A percentile compares a stretch with the other conserved stretches of the same genome.
These are phyloP conservation scores for Rissa tridactyla DNA, from an alignment of 2,113 vertebrate species.

Conservation along the genomic window DNA sequence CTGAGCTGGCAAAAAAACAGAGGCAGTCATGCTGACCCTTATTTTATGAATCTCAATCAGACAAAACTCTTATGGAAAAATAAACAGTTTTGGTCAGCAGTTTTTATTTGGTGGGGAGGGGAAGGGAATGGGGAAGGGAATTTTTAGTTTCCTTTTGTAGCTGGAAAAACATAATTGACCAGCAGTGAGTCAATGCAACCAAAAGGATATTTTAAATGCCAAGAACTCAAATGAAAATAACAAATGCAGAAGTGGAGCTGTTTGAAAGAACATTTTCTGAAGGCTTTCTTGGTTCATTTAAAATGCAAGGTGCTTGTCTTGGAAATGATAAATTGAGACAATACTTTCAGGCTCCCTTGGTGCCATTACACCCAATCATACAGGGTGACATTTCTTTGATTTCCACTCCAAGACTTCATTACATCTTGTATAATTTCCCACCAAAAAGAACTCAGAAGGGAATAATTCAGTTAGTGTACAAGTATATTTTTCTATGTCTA, in stretches of 20 bases:
- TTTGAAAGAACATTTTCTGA: slow-evolving; percentile 15
- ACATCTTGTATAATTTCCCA: neutral
- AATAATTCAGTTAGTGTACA: slow-evolving; percentile 21
- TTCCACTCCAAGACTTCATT: slow-evolving; percentile 29
- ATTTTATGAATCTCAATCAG: neutral
- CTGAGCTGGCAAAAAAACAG: neutral
- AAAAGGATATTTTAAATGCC: neutral
- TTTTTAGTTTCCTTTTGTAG: neutral
- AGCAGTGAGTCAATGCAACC: neutral
- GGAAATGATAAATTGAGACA: slow-evolving; percentile 39
- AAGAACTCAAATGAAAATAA: neutral
- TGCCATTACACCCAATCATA: neutral
- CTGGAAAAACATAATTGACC: neutral
- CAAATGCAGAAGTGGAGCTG: neutral
- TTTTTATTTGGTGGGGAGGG: neutral
- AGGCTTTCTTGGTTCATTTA: neutral
- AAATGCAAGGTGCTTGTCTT: slow-evolving; percentile 2
- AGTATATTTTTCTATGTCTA: slow-evolving; percentile 21
- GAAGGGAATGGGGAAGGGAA: neutral
- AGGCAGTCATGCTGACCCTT: neutral
- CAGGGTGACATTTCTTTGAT: slow-evolving; percentile 22
- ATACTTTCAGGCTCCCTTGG: neutral
- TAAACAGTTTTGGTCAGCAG: neutral
- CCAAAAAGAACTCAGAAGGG: slow-evolving; percentile 14
- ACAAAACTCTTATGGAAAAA: neutral